Evolutionary conservation across 2,888 invertebrate genomes (phyloP).

Genomic region (Stenoptilia bipunctidactyla): DNA sequence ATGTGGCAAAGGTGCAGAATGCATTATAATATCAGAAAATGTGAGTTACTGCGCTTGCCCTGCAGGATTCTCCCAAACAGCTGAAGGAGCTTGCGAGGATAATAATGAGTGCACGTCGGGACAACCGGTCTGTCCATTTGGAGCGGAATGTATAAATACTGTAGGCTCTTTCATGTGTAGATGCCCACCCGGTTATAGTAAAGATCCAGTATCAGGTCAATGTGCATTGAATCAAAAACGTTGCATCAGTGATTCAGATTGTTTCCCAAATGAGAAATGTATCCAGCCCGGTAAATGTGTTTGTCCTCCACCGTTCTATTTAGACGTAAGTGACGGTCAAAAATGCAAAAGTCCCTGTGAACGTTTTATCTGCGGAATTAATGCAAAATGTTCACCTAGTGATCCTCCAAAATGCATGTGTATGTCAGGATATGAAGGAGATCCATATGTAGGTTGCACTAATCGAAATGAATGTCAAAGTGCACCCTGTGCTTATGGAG

Average conservation of each 20-base stretch:
- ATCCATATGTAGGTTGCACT: conserved; percentile 85
- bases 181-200: conserved; percentile 85
- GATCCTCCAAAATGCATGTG: conserved; percentile 93
- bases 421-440: conserved; percentile 87
- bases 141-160: conserved; percentile 87
- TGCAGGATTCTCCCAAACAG: conserved; percentile 82
- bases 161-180: conserved; percentile 83
- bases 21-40: conserved; percentile 89
- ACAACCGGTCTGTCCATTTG: conserved; percentile 84
- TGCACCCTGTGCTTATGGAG: conserved; percentile 89
- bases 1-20: conserved; percentile 90
- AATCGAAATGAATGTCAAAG: conserved; percentile 90
- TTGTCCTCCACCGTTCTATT: conserved; percentile 91
- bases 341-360: conserved; percentile 95
- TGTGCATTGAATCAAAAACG: conserved; percentile 87
- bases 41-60: conserved; percentile 95
- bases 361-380: conserved; percentile 89
- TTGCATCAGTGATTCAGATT: conserved; percentile 86
- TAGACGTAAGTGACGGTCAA: conserved; percentile 84
- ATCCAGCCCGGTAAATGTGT: conserved; percentile 92
- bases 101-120: conserved; percentile 87
- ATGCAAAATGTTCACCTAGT: conserved; percentile 89
- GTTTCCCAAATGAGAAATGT: conserved; percentile 89
- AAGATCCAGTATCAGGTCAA: conserved; percentile 84
- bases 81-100: conserved; percentile 87